phyloP scores from a whole-genome alignment of 2,113 vertebrate species.

The Panurus biarmicus region DNA sequence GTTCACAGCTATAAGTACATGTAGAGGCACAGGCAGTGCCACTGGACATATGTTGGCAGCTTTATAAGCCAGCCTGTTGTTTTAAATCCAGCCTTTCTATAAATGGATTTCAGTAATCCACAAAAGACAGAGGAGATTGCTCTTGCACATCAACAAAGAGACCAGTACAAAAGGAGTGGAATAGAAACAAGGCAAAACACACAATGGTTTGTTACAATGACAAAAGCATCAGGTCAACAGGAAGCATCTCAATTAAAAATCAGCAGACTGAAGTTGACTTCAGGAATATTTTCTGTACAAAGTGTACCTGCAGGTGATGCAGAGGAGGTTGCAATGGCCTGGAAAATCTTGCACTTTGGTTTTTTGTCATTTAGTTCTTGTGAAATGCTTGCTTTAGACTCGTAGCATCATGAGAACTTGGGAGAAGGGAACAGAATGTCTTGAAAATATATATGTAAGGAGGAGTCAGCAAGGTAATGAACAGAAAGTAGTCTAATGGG shows the following conservation, averaged over 20 bases:
- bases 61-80: conserved; percentile 28
- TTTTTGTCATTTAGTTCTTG: background rate
- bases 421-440: background rate
- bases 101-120: conserved; percentile 54
- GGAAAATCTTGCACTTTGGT: background rate
- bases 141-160: background rate
- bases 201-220: background rate
- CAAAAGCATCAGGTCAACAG: background rate
- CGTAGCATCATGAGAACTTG: background rate
- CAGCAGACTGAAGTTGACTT: background rate
- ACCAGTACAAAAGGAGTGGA: background rate
- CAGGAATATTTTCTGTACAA: background rate
- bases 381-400: background rate
- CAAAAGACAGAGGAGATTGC: background rate
- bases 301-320: background rate
- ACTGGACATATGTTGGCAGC: background rate
- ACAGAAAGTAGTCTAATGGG: background rate
- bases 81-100: conserved; percentile 43
- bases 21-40: background rate
- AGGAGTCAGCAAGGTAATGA: background rate
- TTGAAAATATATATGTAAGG: background rate
- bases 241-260: background rate
- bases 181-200: background rate
- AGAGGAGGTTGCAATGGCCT: background rate
- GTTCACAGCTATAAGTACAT: background rate